Conservation (phyloP, 2,797 vertebrate species). For the Cichlasoma orientale region DNA sequence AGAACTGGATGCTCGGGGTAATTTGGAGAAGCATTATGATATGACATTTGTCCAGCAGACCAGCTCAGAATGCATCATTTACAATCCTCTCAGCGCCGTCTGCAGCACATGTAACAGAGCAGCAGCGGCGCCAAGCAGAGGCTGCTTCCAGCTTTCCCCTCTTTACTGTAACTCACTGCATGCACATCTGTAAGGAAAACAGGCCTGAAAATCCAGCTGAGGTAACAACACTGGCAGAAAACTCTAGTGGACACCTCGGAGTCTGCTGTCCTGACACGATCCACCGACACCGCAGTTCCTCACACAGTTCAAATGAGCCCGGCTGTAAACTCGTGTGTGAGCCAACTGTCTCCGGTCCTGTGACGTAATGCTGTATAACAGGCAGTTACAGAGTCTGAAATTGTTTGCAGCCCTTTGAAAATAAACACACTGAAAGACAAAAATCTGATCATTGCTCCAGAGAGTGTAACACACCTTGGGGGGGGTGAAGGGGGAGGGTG, state of each 20-base stretch:
- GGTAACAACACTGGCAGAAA: background rate
- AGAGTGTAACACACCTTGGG: background rate
- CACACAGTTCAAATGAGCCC: background rate
- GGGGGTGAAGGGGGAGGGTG: background rate
- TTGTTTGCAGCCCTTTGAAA: background rate
- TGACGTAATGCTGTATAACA: background rate
- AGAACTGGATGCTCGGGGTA: background rate
- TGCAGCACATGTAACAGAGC: background rate
- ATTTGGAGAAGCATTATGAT: background rate
- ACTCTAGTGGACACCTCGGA: rapidly evolving
- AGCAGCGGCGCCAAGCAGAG: background rate
- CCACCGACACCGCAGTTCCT: background rate
- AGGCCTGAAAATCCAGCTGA: background rate
- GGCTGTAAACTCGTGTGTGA: background rate
- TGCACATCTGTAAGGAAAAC: background rate
- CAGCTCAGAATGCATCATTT: background rate
- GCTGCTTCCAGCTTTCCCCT: background rate
- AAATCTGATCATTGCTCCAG: background rate
- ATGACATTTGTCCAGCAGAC: background rate
- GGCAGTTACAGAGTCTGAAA: background rate
- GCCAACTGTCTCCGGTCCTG: background rate
- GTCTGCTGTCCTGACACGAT: background rate
- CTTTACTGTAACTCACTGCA: background rate
- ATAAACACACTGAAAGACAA: background rate
- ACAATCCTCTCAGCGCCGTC: background rate